Base-by-base conservation (phyloP, 2,888 invertebrate genomes). In the Lapara coniferarum region DNA sequence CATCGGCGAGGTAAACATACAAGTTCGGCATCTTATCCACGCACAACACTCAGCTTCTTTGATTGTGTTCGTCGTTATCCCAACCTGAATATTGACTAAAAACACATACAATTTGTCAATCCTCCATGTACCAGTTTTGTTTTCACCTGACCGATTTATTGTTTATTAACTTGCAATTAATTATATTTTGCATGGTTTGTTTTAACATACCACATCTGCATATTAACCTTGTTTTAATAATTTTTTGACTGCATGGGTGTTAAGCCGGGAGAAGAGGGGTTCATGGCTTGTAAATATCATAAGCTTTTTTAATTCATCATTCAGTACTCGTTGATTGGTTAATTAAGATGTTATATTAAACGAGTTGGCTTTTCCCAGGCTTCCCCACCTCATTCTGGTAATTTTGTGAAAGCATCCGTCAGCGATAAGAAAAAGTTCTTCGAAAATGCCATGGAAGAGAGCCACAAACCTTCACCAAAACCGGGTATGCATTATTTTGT, bases 391-490 rank as follows among this genome's bases (percentile, higher is more conserved):
- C 95, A 96, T 82, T 96, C 96, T 86, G 95, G 95, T 83, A 95
- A 95, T 90, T 95, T 96, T 85, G 95, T 96, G 85, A 97, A 97
- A 94, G 96, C 98, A 88, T 96, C 97, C 73, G 98, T 99, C 85
- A 98, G 97, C 89, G 97, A 98, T 92, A 97, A 98, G 94, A 98
- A 98, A 92, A 97, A 97, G 86, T 98, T 98, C 93, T 99, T 99
- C 90, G 99, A 99, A 94, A 96, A 97, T 86, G 98, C 98, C 73
- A 98, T 99, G 96, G 97, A 98, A 92, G 97, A 98, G 89, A 97
- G 97, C 89, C 96, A 97, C 79, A 97, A 97, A 90, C 97, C 97
- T 74, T 95, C 96, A 79, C 96, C 97, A 67, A 98, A 97, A 93
- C 95, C 97, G 95, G 97, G 97, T 97, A 81, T 75, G 53, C 69